Conservation (phyloP, 2,888 invertebrate species). For the Volucella inflata region DNA sequence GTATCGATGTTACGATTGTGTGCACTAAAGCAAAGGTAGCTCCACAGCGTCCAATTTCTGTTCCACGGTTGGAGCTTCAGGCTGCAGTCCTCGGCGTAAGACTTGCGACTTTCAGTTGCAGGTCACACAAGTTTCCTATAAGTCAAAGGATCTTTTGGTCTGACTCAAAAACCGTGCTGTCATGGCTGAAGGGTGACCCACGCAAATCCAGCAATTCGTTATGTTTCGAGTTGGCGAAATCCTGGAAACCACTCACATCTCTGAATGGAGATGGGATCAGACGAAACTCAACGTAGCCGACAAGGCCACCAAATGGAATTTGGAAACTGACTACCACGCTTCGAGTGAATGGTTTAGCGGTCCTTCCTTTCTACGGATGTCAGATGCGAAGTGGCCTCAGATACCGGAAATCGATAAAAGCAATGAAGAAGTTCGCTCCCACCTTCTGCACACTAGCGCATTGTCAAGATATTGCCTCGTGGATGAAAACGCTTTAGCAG, state of each 20-base stretch:
- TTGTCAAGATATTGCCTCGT: not conserved
- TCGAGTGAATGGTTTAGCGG: constrained; percentile 37
- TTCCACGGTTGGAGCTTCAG: constrained; percentile 16
- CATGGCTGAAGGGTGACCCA: constrained; percentile 4
- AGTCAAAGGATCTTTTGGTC: constrained; percentile 47
- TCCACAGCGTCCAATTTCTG: not conserved
- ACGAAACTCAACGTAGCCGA: constrained; percentile 27
- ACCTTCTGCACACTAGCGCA: not conserved
- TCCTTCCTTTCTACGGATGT: constrained; percentile 20
- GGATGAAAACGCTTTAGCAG: not conserved
- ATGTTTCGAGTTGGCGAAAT: constrained; percentile 67
- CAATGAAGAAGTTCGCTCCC: not conserved
- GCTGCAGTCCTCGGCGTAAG: constrained; percentile 41
- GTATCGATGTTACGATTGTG: not conserved
- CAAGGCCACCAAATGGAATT: constrained; percentile 10
- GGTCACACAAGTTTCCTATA: not conserved
- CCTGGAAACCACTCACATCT: too few relatives aligned
- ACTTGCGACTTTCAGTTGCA: constrained; percentile 19
- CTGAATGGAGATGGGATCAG: too few relatives aligned
- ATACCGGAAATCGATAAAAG: not conserved
- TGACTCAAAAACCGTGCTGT: constrained; percentile 56
- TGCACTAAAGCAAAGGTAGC: not conserved
- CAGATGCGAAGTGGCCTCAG: constrained; percentile 21
- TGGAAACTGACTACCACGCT: constrained; percentile 1
- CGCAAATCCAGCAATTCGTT: constrained; percentile 61